Base-by-base conservation (phyloP, 2,888 invertebrate genomes). In the Endomychus coccineus region DNA sequence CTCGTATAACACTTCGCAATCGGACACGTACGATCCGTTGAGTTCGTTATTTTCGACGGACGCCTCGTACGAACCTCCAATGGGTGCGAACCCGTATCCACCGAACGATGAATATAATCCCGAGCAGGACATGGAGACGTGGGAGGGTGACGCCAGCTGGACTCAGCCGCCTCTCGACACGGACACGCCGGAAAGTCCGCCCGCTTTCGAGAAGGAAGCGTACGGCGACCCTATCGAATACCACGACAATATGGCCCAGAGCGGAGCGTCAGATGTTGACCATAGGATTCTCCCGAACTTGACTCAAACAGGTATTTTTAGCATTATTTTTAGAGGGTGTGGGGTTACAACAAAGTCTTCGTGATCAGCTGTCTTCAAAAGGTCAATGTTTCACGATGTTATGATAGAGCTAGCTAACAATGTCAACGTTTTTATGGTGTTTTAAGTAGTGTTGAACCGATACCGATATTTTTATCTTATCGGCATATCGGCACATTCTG, bases 111-210 rank as follows among this genome's bases (percentile, higher is more conserved):
- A 61, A 28, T 59, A 64, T 42, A 64, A 64, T 60, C 68, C 53
- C 0, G 64, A 64, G 58, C 69, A 51, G 61, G 71, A 72, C 55
- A 62, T 54, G 44, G 68, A 67, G 55, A 66, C 58, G 48, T 70
- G 69, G 64, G 69, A 59, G 16, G 59, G 45, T 48, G 66, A 61
- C 37, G 42, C 50, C 2, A 47, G 48, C 10, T 61, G 70, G 46
- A 54, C 59, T 9, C 65, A 62, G 37, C 63, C 64, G n/a, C 59
- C 61, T 27, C 41, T 48, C 4, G 48, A 55, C 42, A 45, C 65
- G 2, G 77, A 77, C 49, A 78, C 80, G 1, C 79, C 80, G 1
- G 76, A 77, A 45, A 79, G 80, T 29, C 80, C 80, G 13, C 78
- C 78, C 1, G 70, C 72, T 44, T 78, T 75, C 45, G 80, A 80